These are phyloP conservation scores for Leucoraja erinaceus DNA, from an alignment of 2,113 vertebrate species.

Conservation along the genomic window DNA sequence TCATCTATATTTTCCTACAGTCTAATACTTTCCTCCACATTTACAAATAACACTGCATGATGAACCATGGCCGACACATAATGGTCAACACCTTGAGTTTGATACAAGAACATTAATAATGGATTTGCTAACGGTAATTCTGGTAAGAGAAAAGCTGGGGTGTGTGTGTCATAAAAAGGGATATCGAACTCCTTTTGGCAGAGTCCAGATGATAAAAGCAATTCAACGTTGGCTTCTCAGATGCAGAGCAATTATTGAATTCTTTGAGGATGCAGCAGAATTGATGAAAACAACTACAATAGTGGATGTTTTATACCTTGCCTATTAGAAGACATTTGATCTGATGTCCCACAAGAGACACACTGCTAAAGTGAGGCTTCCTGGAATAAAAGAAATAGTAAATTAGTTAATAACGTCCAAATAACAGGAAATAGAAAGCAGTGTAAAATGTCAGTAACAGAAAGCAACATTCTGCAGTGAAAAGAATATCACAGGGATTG, in stretches of 20 bases:
- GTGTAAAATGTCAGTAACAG: neutral
- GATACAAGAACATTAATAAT: neutral
- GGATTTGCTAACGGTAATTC: neutral
- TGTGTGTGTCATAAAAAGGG: neutral
- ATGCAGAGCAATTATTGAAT: neutral
- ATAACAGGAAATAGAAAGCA: neutral
- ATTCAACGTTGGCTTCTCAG: neutral
- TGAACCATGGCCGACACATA: no score
- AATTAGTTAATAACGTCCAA: neutral
- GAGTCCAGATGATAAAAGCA: neutral
- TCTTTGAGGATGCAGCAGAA: neutral
- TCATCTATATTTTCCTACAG: no score
- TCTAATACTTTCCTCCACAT: no score
- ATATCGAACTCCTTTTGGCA: neutral
- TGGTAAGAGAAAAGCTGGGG: neutral
- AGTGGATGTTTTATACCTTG: conserved; percentile 3
- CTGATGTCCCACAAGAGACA: neutral
- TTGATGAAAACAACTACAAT: neutral
- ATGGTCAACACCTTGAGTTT: neutral
- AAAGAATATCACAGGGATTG: neutral
- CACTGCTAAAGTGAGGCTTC: neutral
- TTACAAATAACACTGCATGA: no score
- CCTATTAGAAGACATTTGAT: neutral
- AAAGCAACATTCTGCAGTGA: neutral
- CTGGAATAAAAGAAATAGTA: conserved; percentile 3